Conservation (phyloP, 2,888 invertebrate species). For the Mesorhabditis spiculigera region DNA sequence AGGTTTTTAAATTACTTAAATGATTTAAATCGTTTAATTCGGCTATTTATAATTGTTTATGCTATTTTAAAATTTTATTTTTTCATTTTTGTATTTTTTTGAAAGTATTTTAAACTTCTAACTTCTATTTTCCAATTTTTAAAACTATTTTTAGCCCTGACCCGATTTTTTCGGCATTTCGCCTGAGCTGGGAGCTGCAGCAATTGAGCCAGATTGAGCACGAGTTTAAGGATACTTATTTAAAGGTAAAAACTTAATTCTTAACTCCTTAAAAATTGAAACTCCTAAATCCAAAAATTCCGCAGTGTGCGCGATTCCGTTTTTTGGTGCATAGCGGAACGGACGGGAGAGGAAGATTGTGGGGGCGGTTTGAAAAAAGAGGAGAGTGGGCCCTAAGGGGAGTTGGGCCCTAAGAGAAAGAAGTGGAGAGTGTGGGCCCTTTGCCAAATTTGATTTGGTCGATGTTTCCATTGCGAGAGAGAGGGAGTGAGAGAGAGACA, state of each 20-base stretch:
- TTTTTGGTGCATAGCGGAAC: too few relatives aligned
- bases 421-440: too few relatives aligned
- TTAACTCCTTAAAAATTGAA: not conserved
- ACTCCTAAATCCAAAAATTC: too few relatives aligned
- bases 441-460: too few relatives aligned
- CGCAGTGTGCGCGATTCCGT: too few relatives aligned
- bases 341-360: too few relatives aligned
- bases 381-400: too few relatives aligned
- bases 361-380: too few relatives aligned
- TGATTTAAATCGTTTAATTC: not conserved
- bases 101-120: not conserved
- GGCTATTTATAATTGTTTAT: not conserved
- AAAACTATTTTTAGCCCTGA: conserved; percentile 59
- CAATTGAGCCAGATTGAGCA: conserved; percentile 63
- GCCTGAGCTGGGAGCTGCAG: conserved; percentile 64
- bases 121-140: not conserved
- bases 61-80: not conserved
- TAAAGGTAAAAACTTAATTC: conserved; percentile 16
- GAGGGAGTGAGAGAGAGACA: too few relatives aligned
- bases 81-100: not conserved
- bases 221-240: conserved; percentile 63
- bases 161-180: conserved; percentile 65
- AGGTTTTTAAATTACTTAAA: conserved; percentile 17
- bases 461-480: too few relatives aligned
- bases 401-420: too few relatives aligned